Evolutionary conservation across 2,888 invertebrate genomes (phyloP), one percentile per base, ranked within the genome.

Genomic region (Chaetogeoica ovagalla): DNA sequence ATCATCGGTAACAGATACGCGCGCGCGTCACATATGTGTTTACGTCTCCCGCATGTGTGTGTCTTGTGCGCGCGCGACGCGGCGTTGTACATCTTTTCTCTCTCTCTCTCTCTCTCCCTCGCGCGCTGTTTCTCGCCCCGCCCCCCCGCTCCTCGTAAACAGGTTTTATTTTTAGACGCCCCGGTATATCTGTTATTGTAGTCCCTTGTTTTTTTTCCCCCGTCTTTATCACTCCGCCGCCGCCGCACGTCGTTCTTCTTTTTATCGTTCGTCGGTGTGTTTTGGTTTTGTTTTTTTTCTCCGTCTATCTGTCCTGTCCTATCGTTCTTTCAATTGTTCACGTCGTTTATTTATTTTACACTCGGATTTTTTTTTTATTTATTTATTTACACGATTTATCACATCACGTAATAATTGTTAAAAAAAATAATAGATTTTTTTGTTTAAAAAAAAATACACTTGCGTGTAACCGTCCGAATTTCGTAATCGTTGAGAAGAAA

Each of bases 111-210:
- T 37, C 23, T 23, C 4, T 30, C n/a, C n/a, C 55, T 52, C 69
- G 30, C 30, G 30, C 48, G 48, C 48, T 48, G 30, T 48, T 13
- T 55, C n/a, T n/a, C 48, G 13, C 4, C 9, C n/a, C n/a, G 39
- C 39, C 62, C 57, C 57, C 57, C 71, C 71, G 43, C 65, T 65
- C 57, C 30, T 23, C 39, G 21, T 39, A 79, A 79, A 79, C 79
- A 71, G 79, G 79, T 79, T 79, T 79, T 79, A 79, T 79, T 79
- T 79, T 71, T 79, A 79, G 79, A 63, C 63, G 79, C 57, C 79
- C n/a, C 65, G 55, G 39, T 65, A 57, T 65, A 55, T 19, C 13
- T 55, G n/a, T n/a, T n/a, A n/a, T n/a, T n/a, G 9, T 21, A n/a
- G 70, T 52, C 63, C 77, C 71, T 71, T n/a, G 52, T 17, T 62